phyloP scores from a whole-genome alignment of 2,797 vertebrate genomes.

The Pangasius djambal region DNA sequence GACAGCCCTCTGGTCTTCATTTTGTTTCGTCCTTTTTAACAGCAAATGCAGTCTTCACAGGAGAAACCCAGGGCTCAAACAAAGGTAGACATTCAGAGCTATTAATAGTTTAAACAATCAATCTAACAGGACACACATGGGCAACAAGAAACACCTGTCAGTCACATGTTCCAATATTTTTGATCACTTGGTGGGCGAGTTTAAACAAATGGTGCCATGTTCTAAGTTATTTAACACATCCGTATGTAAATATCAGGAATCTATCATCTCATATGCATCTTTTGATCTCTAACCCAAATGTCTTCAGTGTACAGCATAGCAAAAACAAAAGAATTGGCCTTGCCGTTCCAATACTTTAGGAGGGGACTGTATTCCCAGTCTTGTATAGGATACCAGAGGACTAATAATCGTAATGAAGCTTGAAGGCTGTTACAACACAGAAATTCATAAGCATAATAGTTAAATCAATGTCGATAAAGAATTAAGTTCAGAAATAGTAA shows the following conservation, averaged over 20 bases:
- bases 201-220: too few relatives aligned
- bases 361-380: neutral
- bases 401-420: neutral
- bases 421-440: neutral
- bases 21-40: neutral
- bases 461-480: neutral
- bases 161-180: too few relatives aligned
- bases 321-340: neutral
- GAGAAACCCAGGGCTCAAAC: neutral
- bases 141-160: neutral
- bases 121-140: neutral
- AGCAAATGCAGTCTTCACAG: neutral
- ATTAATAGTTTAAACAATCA: neutral
- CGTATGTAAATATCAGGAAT: neutral
- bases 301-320: neutral
- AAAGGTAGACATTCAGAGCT: neutral
- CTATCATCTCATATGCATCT: neutral
- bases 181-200: too few relatives aligned
- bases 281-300: neutral
- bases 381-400: neutral
- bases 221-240: neutral
- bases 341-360: neutral
- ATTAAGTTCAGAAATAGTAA: slow-evolving; percentile 18
- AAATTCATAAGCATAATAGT: neutral
- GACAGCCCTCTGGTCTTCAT: neutral